Evolutionary conservation across 2,888 invertebrate genomes (phyloP).

Genomic region (Andrena marginata): DNA sequence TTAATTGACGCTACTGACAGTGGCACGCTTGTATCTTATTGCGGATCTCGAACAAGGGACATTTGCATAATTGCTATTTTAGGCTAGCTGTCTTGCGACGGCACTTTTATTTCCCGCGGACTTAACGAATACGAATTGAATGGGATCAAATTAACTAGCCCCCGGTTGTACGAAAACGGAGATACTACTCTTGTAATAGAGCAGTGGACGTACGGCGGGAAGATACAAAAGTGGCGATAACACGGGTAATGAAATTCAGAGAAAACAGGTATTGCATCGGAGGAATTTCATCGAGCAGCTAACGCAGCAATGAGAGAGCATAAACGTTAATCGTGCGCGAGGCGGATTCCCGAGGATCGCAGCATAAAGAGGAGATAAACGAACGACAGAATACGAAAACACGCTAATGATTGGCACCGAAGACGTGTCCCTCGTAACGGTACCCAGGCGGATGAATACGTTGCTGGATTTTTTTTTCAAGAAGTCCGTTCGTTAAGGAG

Average conservation of each 20-base stretch:
- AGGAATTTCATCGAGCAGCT: conserved; percentile 22
- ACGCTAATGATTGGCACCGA: conserved; percentile 52
- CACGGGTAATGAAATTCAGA: neutral
- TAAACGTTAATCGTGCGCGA: conserved; percentile 5
- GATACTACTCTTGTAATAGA: too few species aligned
- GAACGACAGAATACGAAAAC: conserved; percentile 20
- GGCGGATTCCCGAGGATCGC: conserved; percentile 9
- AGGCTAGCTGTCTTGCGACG: neutral
- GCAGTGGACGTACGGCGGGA: neutral
- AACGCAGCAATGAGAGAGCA: neutral
- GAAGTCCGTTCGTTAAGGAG: conserved; percentile 52
- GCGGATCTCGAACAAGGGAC: neutral
- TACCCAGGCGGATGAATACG: conserved; percentile 20
- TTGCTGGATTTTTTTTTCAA: conserved; percentile 47
- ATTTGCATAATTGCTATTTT: conserved; percentile 39
- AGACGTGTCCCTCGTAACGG: conserved; percentile 41
- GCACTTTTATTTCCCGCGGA: neutral
- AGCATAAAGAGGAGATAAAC: conserved; percentile 15
- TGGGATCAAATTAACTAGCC: neutral
- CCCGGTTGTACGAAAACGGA: too few species aligned
- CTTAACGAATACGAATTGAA: neutral
- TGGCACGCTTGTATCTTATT: conserved; percentile 2
- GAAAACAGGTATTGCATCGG: neutral
- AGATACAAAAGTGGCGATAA: neutral
- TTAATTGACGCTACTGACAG: conserved; percentile 44